Evolutionary conservation across 1,140 invertebrate species (phyloP), one percentile per base, ranked within the genome.

Genomic region (Heliothis subflexa): DNA sequence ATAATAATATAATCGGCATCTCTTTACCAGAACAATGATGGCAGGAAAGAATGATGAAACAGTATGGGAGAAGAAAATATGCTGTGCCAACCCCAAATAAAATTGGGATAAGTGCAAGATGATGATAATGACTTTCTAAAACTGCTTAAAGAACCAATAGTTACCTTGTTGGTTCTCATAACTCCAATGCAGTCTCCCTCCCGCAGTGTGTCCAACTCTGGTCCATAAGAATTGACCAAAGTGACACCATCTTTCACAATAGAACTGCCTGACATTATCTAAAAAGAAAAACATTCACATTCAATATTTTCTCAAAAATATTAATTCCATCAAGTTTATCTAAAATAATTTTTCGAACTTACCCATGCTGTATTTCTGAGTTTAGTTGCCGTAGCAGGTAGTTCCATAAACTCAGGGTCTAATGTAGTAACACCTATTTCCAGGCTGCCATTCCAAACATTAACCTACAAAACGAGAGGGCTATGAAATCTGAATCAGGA

Each of bases 351-450:
- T 13, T 21, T 50, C 25, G 50, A 14, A 25, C 83, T 90, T 94
- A 98, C 97, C 98, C 98, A 99, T 78, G 98, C 98, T 78, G 97
- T 97, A 88, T 97, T 97, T 45, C 97, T 95, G 80, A 99, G 96
- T 85, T 98, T 98, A 33, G 97, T 97, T 21, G 98, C 97, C 94
- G 97, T 98, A 52, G 97, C 96, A 80, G 97, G 97, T 85, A 98
- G 94, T 81, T 97, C 97, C 81, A 98, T 95, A 78, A 96, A 96
- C 79, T 97, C 96, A 16, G 98, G 98, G 89, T 98, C 97, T 83
- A 96, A 96, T 40, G 97, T 96, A 16, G 98, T 98, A 12, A 99
- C 97, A 49, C 98, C 98, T 86, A 99, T 98, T 95, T 99, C 98
- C 87, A 99, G 97, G 81, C 97, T 98, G 25, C 98, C 98, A 93